Evolutionary conservation across 2,797 vertebrate genomes (phyloP), one percentile per base, ranked within the genome.

Genomic region (Nothura maculosa): DNA sequence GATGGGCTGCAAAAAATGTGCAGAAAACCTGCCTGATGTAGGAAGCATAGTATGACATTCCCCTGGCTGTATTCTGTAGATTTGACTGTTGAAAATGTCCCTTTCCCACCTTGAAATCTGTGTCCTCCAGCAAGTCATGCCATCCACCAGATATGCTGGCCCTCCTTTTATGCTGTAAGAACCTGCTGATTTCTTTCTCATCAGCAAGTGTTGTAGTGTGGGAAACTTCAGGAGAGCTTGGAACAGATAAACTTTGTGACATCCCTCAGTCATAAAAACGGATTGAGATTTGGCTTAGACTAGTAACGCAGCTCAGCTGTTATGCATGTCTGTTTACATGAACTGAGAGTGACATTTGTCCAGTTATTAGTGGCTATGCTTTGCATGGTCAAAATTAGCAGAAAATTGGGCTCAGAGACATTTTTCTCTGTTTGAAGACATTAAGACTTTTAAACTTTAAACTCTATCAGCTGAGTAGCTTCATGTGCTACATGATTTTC

Each of bases 321-420:
- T 89, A 42, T 45, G 25, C 28, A 22, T 42, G 64, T 70, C 91
- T 95, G 68, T 90, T 94, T 95, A 91, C 74, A 50, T n/a, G 89
- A 91, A 81, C 82, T 1, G 27, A 63, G 70, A 54, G 80, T 75
- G 80, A 57, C 87, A 50, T 74, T 86, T 87, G 61, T 68, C 88
- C 92, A 82, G n/a, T 84, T 81, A 36, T 43, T 70, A 79, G 47
- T 17, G 40, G 43, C 60, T 73, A 27, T 47, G 77, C 57, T 77
- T 75, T 86, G 78, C 48, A 25, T 30, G 57, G 48, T 84, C 75
- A 52, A 73, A 92, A 78, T 83, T 67, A 58, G n/a, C 67, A 67
- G 50, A 66, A 81, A 88, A 30, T 10, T 50, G 6, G 20, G 64
- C 42, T 19, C 45, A 12, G n/a, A 75, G 38, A 55, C 34, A 72